Evolutionary conservation across 2,888 invertebrate genomes (phyloP).

Genomic region (Helleia helle): DNA sequence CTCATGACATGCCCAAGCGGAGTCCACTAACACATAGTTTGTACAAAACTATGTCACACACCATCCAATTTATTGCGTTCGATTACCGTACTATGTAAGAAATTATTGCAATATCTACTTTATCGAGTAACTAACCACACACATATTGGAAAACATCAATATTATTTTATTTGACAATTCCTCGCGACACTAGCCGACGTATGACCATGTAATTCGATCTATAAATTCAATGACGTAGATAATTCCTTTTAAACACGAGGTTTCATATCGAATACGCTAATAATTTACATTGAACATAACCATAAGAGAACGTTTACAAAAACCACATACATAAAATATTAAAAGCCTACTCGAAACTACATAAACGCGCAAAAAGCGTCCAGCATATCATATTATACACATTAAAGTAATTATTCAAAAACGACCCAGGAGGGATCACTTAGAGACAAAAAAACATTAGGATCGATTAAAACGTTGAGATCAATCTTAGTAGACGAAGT

Average conservation of each 20-base stretch:
- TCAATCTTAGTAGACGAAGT: constrained; percentile 40
- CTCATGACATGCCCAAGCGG: background rate
- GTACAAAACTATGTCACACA: constrained; percentile 37
- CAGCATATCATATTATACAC: constrained; percentile 47
- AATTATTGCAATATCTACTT: constrained; percentile 45
- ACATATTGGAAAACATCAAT: constrained; percentile 10
- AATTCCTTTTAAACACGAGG: constrained; percentile 42
- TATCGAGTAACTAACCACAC: constrained; percentile 28
- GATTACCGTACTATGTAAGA: constrained; percentile 57
- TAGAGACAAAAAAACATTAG: constrained; percentile 50
- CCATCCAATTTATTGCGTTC: constrained; percentile 58
- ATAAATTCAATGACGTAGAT: constrained; percentile 28
- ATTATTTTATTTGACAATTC: constrained; percentile 3
- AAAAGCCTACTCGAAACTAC: constrained; percentile 58
- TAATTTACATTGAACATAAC: constrained; percentile 63
- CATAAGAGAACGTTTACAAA: constrained; percentile 52
- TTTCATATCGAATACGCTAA: constrained; percentile 48
- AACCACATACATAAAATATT: constrained; percentile 54
- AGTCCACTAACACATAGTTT: too few species aligned
- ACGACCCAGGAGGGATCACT: constrained; percentile 51
- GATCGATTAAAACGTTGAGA: constrained; percentile 71
- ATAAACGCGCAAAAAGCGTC: constrained; percentile 67
- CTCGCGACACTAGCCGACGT: constrained; percentile 6
- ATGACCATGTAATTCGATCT: constrained; percentile 4
- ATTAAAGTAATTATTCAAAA: constrained; percentile 45